phyloP scores from a whole-genome alignment of 2,113 vertebrate genomes.

The Anthoscopus minutus region DNA sequence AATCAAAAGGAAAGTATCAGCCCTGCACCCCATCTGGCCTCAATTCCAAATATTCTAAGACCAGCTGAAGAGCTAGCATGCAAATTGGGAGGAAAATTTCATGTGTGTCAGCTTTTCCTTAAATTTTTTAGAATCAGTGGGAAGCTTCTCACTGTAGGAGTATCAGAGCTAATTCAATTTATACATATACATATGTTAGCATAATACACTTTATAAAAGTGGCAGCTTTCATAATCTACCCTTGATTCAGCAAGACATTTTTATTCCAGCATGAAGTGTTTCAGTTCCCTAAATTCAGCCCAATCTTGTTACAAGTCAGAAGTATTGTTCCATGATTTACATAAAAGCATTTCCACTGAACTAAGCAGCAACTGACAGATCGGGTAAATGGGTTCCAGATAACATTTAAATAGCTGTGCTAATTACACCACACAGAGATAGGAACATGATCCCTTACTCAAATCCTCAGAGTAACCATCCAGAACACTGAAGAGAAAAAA shows the following conservation, averaged over 20 bases:
- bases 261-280: constrained; percentile 18
- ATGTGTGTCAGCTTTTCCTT: neutral
- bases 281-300: constrained; percentile 25
- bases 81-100: neutral
- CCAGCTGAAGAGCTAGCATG: neutral
- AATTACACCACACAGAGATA: constrained; percentile 33
- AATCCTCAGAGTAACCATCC: constrained; percentile 21
- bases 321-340: constrained; percentile 27
- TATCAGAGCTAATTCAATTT: constrained; percentile 29
- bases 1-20: neutral
- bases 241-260: constrained; percentile 42
- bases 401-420: constrained; percentile 41
- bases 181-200: neutral
- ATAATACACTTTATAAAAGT: neutral
- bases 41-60: neutral
- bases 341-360: constrained; percentile 46
- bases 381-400: constrained; percentile 23
- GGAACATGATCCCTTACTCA: constrained; percentile 13
- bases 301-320: neutral
- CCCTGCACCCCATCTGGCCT: neutral
- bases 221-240: neutral
- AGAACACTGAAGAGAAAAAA: neutral
- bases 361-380: constrained; percentile 38
- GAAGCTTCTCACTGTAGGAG: neutral
- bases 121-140: neutral